A percentile compares a stretch with the other conserved stretches of the same genome.
Evolutionary conservation across 2,888 invertebrate species (phyloP).

Genomic region (Drosophila pseudotalamancana): DNA sequence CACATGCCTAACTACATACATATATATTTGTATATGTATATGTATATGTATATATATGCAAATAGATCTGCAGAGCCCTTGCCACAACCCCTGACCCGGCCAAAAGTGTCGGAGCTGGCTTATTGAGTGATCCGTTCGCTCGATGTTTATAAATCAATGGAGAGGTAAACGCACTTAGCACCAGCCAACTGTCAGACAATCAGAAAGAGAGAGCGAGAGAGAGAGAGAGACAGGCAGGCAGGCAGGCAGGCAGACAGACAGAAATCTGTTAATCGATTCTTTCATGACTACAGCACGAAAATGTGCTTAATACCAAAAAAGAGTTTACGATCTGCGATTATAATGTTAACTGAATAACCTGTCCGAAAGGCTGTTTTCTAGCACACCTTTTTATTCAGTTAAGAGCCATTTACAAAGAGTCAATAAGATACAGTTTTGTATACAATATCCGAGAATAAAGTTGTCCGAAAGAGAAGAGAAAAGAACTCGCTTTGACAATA

Average conservation of each 20-base stretch:
- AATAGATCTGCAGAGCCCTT: constrained; percentile 38
- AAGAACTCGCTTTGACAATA: no score
- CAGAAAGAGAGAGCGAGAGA: no score
- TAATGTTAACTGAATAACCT: constrained; percentile 11
- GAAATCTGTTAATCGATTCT: constrained; percentile 28
- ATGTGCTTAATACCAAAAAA: neutral
- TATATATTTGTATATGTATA: neutral
- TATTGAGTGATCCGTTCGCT: constrained; percentile 67
- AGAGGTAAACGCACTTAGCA: constrained; percentile 30
- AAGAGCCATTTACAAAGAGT: neutral
- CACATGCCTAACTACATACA: constrained; percentile 11
- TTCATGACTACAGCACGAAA: constrained; percentile 4
- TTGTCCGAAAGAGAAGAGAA: neutral
- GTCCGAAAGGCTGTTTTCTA: neutral
- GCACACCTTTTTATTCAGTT: neutral
- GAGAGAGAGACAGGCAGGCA: constrained; percentile 7
- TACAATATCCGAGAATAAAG: no score
- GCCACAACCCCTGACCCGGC: constrained; percentile 23
- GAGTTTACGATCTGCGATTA: constrained; percentile 14
- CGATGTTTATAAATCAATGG: constrained; percentile 62
- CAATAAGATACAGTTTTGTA: neutral
- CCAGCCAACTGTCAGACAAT: constrained; percentile 6
- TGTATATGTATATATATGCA: constrained; percentile 45
- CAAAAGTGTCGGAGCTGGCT: constrained; percentile 39
- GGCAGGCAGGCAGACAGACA: neutral